A percentile compares a stretch with the other conserved stretches of the same genome.
Evolutionary conservation across 2,113 vertebrate species (phyloP).

Genomic region (Cavia aperea): DNA sequence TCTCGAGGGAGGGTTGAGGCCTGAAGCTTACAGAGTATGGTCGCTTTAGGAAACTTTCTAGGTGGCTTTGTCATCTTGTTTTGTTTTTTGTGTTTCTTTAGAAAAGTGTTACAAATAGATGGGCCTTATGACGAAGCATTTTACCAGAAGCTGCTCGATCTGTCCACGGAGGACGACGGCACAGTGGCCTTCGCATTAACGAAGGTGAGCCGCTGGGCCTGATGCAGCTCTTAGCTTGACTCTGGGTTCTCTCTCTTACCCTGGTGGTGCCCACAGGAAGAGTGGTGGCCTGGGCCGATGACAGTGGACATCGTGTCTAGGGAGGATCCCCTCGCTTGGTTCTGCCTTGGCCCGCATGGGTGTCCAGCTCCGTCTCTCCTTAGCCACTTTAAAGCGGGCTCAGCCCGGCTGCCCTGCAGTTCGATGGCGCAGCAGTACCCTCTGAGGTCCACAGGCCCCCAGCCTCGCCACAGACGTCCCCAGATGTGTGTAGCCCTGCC

Average conservation of each 20-base stretch:
- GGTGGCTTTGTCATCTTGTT: neutral
- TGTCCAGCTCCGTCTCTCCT: neutral
- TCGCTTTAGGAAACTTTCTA: neutral
- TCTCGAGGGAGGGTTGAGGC: neutral
- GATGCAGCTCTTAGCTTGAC: neutral
- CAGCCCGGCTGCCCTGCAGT: neutral
- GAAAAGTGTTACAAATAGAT: slow-evolving; percentile 87
- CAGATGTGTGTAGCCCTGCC: neutral
- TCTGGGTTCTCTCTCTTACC: neutral
- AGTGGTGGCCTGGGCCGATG: neutral
- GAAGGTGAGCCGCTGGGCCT: slow-evolving; percentile 78
- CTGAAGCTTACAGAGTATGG: neutral
- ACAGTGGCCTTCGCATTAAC: slow-evolving; percentile 87
- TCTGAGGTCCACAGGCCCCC: neutral
- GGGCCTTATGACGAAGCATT: slow-evolving; percentile 91
- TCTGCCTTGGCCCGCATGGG: neutral
- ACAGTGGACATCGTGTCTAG: no score
- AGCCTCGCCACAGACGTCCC: no score
- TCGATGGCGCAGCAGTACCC: neutral
- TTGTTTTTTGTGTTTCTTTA: slow-evolving; percentile 63
- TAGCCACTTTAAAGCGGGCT: neutral
- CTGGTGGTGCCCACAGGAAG: neutral
- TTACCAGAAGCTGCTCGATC: slow-evolving; percentile 89
- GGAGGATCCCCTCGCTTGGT: neutral
- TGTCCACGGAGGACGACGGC: slow-evolving; percentile 87